phyloP scores from a whole-genome alignment of 1,140 invertebrate genomes.

The Ooceraea biroi region DNA sequence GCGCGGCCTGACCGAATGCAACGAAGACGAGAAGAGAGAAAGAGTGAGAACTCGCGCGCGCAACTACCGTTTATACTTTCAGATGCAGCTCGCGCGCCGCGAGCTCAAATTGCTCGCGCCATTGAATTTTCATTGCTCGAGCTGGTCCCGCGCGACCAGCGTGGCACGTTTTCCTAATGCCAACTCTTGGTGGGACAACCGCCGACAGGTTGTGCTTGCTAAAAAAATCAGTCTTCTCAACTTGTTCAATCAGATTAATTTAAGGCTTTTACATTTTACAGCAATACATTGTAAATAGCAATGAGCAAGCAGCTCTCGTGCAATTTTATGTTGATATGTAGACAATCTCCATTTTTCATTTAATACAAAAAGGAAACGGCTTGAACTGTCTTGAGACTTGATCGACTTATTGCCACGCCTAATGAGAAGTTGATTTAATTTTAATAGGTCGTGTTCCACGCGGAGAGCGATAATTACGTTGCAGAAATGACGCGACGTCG shows the following conservation, averaged over 20 bases:
- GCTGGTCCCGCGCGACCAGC: conserved; percentile 60
- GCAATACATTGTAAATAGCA: background rate
- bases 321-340: too few species aligned
- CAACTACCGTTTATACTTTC: too few species aligned
- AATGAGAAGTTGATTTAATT: conserved; percentile 73
- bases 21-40: conserved; percentile 2
- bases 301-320: too few species aligned
- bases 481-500: conserved; percentile 10
- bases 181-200: conserved; percentile 38
- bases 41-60: conserved; percentile 4
- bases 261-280: too few species aligned
- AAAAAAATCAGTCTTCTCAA: background rate
- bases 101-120: conserved; percentile 76
- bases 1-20: conserved; percentile 1
- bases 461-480: conserved; percentile 36
- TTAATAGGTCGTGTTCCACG: conserved; percentile 64
- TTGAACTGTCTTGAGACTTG: background rate
- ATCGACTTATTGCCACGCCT: conserved; percentile 44
- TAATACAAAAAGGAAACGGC: too few species aligned
- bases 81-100: conserved; percentile 16
- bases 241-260: conserved; percentile 1
- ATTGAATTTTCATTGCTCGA: conserved; percentile 79
- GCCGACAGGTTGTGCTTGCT: too few species aligned
- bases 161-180: conserved; percentile 53
- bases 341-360: too few species aligned